Percentiles rank a stretch among this genome's conserved stretches.
phyloP scores from a whole-genome alignment of 1,140 invertebrate genomes.

The Dufourea novaeangliae region DNA sequence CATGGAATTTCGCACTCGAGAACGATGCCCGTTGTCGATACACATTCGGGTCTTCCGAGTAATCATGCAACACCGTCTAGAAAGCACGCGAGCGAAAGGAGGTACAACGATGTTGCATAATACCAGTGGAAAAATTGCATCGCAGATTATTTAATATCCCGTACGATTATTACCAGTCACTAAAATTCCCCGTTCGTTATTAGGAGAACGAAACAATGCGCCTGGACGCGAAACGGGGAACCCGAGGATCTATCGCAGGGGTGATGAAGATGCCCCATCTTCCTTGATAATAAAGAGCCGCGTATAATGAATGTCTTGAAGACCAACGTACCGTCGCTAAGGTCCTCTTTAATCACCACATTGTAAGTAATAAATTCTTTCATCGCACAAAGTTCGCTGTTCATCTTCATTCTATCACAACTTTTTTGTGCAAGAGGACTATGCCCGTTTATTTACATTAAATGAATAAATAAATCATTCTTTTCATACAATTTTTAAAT shows the following conservation, averaged over 20 bases:
- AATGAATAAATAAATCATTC: too few relatives aligned
- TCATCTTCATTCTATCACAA: too few relatives aligned
- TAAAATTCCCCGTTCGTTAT: slow-evolving; percentile 6
- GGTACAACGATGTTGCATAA: slow-evolving; percentile 54
- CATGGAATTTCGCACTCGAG: slow-evolving; percentile 30
- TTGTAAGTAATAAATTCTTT: too few relatives aligned
- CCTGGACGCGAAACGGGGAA: neutral
- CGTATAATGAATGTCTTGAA: too few relatives aligned
- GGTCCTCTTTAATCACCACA: too few relatives aligned
- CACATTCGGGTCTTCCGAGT: neutral
- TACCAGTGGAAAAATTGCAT: slow-evolving; percentile 45
- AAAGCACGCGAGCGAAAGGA: slow-evolving; percentile 48
- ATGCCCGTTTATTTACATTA: too few relatives aligned
- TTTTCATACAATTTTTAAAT: too few relatives aligned
- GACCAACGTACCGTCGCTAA: too few relatives aligned
- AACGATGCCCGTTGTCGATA: slow-evolving; percentile 18
- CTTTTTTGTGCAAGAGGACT: too few relatives aligned
- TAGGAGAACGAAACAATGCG: neutral
- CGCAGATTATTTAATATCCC: slow-evolving; percentile 44
- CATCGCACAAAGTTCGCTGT: too few relatives aligned
- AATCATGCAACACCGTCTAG: slow-evolving; percentile 30
- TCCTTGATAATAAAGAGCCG: too few relatives aligned
- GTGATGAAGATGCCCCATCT: too few relatives aligned
- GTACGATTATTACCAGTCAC: slow-evolving; percentile 22
- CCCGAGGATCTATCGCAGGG: neutral